Percentiles rank a stretch among this genome's conserved stretches.
These are phyloP conservation scores for Sebastes itinus DNA, from an alignment of 2,797 vertebrate genomes.

Conservation along the genomic window DNA sequence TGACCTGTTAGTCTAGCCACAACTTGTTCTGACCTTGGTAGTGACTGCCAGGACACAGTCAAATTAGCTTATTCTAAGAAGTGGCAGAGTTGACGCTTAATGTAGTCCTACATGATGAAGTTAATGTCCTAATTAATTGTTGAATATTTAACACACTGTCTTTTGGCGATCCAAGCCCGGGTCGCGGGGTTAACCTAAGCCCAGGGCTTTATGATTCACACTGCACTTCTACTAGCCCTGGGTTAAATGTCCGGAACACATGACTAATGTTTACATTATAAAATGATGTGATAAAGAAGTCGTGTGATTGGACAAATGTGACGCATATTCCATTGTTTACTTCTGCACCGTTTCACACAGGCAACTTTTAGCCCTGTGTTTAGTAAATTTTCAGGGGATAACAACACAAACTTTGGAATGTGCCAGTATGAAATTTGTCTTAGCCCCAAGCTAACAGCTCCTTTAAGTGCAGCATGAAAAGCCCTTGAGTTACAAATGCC, in stretches of 20 bases:
- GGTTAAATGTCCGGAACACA: background rate
- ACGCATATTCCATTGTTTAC: background rate
- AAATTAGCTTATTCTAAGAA: conserved; percentile 43
- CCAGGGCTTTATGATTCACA: background rate
- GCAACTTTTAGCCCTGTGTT: background rate
- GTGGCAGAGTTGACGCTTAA: background rate
- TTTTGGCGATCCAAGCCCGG: background rate
- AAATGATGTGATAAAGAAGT: background rate
- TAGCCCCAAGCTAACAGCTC: background rate
- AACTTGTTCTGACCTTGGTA: background rate
- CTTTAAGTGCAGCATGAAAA: background rate
- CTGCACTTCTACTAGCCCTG: background rate
- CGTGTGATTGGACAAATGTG: background rate
- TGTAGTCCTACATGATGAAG: background rate
- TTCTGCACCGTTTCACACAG: background rate
- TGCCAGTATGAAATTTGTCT: background rate
- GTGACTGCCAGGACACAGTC: background rate
- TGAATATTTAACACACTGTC: conserved; percentile 1
- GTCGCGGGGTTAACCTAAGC: background rate
- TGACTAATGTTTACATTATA: background rate
- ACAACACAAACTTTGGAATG: background rate
- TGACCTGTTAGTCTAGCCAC: conserved; percentile 18
- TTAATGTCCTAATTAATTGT: conserved; percentile 3
- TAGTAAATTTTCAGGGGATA: background rate
- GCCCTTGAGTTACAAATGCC: background rate